These are phyloP conservation scores for Himalopsyche phryganea DNA, from an alignment of 1,140 invertebrate species.

Conservation along the genomic window DNA sequence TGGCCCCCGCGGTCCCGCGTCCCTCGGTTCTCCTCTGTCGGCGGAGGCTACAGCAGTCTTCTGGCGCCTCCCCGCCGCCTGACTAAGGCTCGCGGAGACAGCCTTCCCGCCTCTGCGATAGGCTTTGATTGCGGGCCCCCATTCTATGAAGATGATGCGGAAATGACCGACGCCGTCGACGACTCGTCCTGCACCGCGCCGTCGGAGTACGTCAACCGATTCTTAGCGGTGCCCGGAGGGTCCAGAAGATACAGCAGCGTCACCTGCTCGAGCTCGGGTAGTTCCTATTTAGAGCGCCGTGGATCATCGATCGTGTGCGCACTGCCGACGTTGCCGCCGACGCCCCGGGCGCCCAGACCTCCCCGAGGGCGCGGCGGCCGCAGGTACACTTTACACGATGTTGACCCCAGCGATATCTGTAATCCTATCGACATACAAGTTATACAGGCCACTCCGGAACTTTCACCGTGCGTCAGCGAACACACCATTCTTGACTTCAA, in stretches of 20 bases:
- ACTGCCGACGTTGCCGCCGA: constrained; percentile 57
- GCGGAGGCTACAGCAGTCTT: constrained; percentile 65
- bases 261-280: constrained; percentile 76
- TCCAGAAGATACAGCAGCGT: constrained; percentile 70
- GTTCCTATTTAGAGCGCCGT: constrained; percentile 73
- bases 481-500: constrained; percentile 46
- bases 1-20: constrained; percentile 49
- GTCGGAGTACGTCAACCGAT: constrained; percentile 45
- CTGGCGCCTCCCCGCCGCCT: constrained; percentile 60
- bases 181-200: constrained; percentile 42
- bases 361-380: constrained; percentile 50
- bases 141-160: constrained; percentile 44
- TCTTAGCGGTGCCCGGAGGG: constrained; percentile 50
- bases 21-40: constrained; percentile 62
- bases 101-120: constrained; percentile 52
- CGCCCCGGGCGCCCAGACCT: constrained; percentile 38
- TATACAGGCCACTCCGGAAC: constrained; percentile 71
- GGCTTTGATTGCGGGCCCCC: constrained; percentile 53
- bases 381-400: constrained; percentile 50
- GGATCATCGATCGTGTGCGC: constrained; percentile 72
- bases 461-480: constrained; percentile 78
- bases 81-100: constrained; percentile 52
- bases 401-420: constrained; percentile 56
- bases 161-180: constrained; percentile 45
- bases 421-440: constrained; percentile 73